Base-by-base conservation (phyloP, 92 coral and sea anemone genomes). In the Micromussa lordhowensis region DNA sequence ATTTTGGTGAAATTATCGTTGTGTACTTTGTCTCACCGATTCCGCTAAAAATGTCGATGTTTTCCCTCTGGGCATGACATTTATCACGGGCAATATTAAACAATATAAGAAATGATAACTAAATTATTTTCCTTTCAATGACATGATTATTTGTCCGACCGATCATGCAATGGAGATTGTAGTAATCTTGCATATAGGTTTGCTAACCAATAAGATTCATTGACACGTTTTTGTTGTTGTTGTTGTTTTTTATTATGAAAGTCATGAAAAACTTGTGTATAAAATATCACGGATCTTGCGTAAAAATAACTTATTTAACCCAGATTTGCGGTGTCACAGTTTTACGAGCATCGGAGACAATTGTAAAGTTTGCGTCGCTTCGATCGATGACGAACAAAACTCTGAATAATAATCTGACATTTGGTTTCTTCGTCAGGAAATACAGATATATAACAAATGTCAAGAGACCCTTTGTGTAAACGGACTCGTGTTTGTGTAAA, bases 81-180 rank as follows among this genome's bases (percentile, higher is more conserved):
- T 73, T 16, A 55, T 21, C 0, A 28, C 10, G 14, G 55, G 57
- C 32, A 54, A 21, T 76, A 24, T 58, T 26, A 73, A 84, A n/a
- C 74, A 68, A 84, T 19, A 19, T 51, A 14, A 32, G 58, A 83
- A 36, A 81, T 24, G 29, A 40, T 81, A 81, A 64, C 26, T 81
- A 16, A 78, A 71, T 66, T 81, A 40, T 36, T 63, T 64, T 24
- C 61, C 29, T 44, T 81, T 81, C n/a, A 40, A 15, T 18, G 24
- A 35, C 10, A 63, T 19, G 85, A 81, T 66, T 40, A 81, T 81
- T 66, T 81, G 21, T n/a, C 57, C 31, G 17, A n/a, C n/a, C 58
- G 38, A 49, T 36, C 75, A 32, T 28, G 79, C 31, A 51, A 61
- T 51, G n/a, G 54, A 54, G 24, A 53, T 72, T 19, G n/a, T 34